Base-by-base conservation (phyloP, 2,113 vertebrate genomes). In the Lophura nycthemera region DNA sequence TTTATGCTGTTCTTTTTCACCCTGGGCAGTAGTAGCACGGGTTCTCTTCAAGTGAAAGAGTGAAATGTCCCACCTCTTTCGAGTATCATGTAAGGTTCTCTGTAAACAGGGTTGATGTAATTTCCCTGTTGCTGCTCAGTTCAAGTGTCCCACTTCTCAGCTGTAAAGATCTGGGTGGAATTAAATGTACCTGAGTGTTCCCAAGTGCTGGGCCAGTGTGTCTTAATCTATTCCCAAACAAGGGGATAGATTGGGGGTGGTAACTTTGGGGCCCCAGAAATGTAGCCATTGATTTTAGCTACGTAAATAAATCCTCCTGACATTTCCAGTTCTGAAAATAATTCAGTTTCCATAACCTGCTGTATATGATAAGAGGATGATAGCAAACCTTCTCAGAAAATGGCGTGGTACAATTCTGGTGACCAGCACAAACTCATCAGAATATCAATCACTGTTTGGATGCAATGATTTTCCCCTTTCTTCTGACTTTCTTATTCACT, bases 381-480 rank as follows among this genome's bases (percentile, higher is more conserved):
- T 52, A 50, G 34, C 36, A 45, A 38, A 56, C 32, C 79, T 88
- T 63, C 87, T 94, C 45, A 78, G 32, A 79, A 90, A 87, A 88
- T 32, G 87, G 56, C 47, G 76, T 91, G 73, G 52, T 85, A 64
- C 56, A 60, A 72, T 80, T 89, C 81, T 85, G 66, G 5, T 89
- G 94, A 95, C 64, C 80, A 88, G 52, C 22, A 75, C 45, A 94
- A 94, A 94, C 32, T 81, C 65, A 92, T 95, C 36, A 83, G 73
- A 73, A 87, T 85, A 27, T 2, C 18, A 54, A 32, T 72, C 38
- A 14, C n/a, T 16, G 47, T 59, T 91, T 61, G 66, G 71, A 73
- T 54, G n/a, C 43, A 32, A 18, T 36, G 48, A 65, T 89, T 83
- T 27, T 91, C 24, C 48, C 29, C 43, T n/a, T 48, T 93, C 65